A percentile compares a stretch with the other conserved stretches of the same genome.
phyloP scores from a whole-genome alignment of 2,113 vertebrate genomes.

The Ctenodactylus gundi region DNA sequence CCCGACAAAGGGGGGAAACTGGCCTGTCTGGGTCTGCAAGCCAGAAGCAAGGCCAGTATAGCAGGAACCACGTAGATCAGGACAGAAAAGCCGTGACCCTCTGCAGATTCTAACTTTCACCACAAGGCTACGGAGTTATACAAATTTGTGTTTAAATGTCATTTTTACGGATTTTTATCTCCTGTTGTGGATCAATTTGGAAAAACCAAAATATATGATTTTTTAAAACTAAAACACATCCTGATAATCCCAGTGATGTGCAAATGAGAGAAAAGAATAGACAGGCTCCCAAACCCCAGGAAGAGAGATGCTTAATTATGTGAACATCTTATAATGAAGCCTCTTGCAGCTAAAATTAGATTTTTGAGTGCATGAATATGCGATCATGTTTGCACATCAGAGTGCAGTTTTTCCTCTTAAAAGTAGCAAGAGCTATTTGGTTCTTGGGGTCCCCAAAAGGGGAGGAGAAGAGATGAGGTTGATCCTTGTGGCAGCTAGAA shows the following conservation, averaged over 20 bases:
- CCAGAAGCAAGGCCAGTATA: not conserved
- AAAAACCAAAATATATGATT: slow-evolving; percentile 65
- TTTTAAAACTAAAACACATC: slow-evolving; percentile 61
- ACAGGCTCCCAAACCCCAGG: slow-evolving; percentile 54
- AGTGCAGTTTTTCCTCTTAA: slow-evolving; percentile 45
- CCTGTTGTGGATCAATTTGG: slow-evolving; percentile 59
- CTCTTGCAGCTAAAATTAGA: slow-evolving; percentile 79
- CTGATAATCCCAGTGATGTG: slow-evolving; percentile 63
- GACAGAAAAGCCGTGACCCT: not conserved
- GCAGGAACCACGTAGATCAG: not conserved
- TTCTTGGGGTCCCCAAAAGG: not conserved
- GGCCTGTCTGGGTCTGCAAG: not conserved
- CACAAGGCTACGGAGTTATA: not conserved
- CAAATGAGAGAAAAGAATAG: slow-evolving; percentile 71
- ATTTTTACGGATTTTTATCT: slow-evolving; percentile 53
- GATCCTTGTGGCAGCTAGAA: not conserved
- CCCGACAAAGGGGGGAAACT: not conserved
- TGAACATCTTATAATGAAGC: slow-evolving; percentile 74
- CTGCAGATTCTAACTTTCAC: not conserved
- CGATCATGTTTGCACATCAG: slow-evolving; percentile 62
- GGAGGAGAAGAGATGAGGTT: not conserved
- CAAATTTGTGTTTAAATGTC: slow-evolving; percentile 50
- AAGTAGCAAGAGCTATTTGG: slow-evolving; percentile 41
- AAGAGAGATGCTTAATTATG: slow-evolving; percentile 74
- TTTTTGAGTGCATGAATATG: slow-evolving; percentile 68